These are phyloP conservation scores for Endomychus coccineus DNA, from an alignment of 2,888 invertebrate genomes.

Conservation along the genomic window DNA sequence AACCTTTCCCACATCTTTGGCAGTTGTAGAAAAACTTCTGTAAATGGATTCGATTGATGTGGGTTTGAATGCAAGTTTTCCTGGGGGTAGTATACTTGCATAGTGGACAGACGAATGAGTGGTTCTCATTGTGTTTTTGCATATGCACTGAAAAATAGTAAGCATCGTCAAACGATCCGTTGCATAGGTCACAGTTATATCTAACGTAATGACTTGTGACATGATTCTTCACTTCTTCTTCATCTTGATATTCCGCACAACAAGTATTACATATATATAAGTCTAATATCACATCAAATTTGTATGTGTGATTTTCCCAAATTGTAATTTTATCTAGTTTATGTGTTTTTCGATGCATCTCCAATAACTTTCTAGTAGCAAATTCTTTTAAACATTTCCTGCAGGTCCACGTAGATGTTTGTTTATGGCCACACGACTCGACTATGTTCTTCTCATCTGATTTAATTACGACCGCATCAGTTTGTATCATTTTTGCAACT, in stretches of 20 bases:
- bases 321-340: too few species aligned
- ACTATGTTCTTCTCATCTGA: too few species aligned
- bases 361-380: too few species aligned
- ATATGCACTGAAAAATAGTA: constrained; percentile 33
- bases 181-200: constrained; percentile 36
- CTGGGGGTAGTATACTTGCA: constrained; percentile 30
- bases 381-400: constrained; percentile 46
- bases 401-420: constrained; percentile 41
- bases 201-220: constrained; percentile 29
- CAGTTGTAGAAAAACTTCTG: constrained; percentile 46
- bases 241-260: constrained; percentile 27
- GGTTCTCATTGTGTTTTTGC: constrained; percentile 31
- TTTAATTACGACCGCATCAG: too few species aligned
- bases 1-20: constrained; percentile 46
- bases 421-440: too few species aligned
- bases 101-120: constrained; percentile 30
- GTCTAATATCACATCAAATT: constrained; percentile 25
- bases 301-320: constrained; percentile 18
- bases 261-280: constrained; percentile 32
- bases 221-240: constrained; percentile 30
- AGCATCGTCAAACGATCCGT: constrained; percentile 29
- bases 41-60: constrained; percentile 50
- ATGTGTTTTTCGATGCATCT: constrained; percentile 36
- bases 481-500: too few species aligned
- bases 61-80: constrained; percentile 41